These are phyloP conservation scores for Leucania comma DNA, from an alignment of 2,888 invertebrate genomes.

Conservation along the genomic window DNA sequence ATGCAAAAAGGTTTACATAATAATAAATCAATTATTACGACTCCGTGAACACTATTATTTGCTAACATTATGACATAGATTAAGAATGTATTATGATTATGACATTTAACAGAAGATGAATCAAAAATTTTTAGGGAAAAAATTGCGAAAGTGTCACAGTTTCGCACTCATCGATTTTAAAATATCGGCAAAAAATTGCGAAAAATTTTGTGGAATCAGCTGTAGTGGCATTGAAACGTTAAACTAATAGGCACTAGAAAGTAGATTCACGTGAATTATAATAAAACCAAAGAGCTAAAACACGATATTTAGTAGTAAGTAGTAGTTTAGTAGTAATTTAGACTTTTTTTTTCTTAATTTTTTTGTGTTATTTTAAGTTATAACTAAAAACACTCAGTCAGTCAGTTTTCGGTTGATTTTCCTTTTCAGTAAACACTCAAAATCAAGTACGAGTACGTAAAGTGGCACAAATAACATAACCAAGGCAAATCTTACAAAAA, in stretches of 20 bases:
- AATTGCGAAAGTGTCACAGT: constrained; percentile 30
- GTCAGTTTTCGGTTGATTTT: background rate
- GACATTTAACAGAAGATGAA: constrained; percentile 35
- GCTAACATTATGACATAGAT: constrained; percentile 29
- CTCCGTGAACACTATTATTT: constrained; percentile 22
- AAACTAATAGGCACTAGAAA: background rate
- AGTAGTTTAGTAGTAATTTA: no score
- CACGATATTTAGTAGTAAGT: background rate
- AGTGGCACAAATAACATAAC: background rate
- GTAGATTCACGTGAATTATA: background rate
- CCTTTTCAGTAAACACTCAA: background rate
- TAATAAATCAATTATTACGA: constrained; percentile 37
- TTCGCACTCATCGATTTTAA: constrained; percentile 28
- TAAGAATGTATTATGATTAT: constrained; percentile 27
- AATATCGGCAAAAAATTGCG: constrained; percentile 25
- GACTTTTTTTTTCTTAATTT: no score
- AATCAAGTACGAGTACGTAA: background rate
- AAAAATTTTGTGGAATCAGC: constrained; percentile 9
- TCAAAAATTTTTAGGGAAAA: constrained; percentile 26
- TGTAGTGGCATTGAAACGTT: constrained; percentile 27
- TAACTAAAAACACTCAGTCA: background rate
- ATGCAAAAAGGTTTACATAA: constrained; percentile 19
- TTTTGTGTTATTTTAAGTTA: background rate
- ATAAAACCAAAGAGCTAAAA: background rate
- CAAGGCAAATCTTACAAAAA: background rate